These are phyloP conservation scores for Regulus satrapa DNA, from an alignment of 2,113 vertebrate species.

Conservation along the genomic window DNA sequence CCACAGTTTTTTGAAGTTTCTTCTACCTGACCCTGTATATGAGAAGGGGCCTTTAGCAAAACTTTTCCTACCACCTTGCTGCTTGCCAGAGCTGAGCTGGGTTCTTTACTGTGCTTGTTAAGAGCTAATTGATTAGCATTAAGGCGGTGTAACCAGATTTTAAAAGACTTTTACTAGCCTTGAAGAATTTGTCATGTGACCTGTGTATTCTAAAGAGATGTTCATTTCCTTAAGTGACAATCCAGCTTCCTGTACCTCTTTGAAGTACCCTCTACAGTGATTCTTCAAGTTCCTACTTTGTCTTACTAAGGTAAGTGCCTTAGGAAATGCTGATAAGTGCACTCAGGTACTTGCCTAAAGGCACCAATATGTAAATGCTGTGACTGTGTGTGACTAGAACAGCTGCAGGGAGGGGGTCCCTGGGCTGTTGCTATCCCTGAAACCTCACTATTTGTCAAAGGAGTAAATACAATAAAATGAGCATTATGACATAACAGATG, in stretches of 20 bases:
- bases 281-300: conserved; percentile 11
- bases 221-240: conserved; percentile 15
- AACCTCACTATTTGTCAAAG: neutral
- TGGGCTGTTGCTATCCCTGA: neutral
- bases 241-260: conserved; percentile 16
- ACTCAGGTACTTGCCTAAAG: neutral
- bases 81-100: neutral
- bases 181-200: neutral
- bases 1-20: neutral
- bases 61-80: neutral
- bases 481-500: neutral
- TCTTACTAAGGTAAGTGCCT: neutral
- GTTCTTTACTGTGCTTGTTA: neutral
- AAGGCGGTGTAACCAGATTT: neutral
- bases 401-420: neutral
- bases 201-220: neutral
- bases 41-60: neutral
- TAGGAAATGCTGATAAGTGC: conserved; percentile 12
- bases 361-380: neutral
- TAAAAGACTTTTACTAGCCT: neutral
- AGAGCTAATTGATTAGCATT: neutral
- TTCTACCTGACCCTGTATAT: neutral
- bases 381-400: neutral
- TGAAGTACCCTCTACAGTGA: neutral
- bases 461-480: neutral